Conservation (phyloP, 2,797 vertebrate genomes). For the Simalia tracyae region DNA sequence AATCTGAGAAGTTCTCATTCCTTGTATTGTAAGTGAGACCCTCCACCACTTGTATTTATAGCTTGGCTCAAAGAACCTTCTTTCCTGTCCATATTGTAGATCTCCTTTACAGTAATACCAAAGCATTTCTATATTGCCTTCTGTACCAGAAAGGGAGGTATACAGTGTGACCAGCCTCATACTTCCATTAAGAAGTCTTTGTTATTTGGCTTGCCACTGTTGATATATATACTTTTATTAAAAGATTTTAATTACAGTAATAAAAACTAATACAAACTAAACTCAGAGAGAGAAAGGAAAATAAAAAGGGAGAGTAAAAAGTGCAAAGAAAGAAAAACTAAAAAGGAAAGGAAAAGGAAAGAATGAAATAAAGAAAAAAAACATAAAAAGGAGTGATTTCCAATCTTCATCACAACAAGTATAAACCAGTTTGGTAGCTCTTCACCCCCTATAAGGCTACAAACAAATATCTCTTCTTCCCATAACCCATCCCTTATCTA, state of each 20-base stretch:
- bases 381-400: not conserved
- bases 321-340: not conserved
- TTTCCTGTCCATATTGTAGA: not conserved
- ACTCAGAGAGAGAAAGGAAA: no score
- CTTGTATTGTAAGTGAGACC: not conserved
- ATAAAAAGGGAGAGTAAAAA: not conserved
- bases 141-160: not conserved
- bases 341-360: not conserved
- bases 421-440: not conserved
- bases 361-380: not conserved
- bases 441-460: not conserved
- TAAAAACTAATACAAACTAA: no score
- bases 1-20: not conserved
- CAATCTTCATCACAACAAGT: not conserved
- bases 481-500: not conserved
- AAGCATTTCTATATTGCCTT: not conserved
- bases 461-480: not conserved
- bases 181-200: no score
- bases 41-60: not conserved
- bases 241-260: no score
- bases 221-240: no score
- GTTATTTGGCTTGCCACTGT: no score
- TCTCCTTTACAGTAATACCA: no score
- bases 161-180: no score
- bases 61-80: not conserved